Evolutionary conservation across 2,797 vertebrate genomes (phyloP).

Genomic region (Poecile montanus): DNA sequence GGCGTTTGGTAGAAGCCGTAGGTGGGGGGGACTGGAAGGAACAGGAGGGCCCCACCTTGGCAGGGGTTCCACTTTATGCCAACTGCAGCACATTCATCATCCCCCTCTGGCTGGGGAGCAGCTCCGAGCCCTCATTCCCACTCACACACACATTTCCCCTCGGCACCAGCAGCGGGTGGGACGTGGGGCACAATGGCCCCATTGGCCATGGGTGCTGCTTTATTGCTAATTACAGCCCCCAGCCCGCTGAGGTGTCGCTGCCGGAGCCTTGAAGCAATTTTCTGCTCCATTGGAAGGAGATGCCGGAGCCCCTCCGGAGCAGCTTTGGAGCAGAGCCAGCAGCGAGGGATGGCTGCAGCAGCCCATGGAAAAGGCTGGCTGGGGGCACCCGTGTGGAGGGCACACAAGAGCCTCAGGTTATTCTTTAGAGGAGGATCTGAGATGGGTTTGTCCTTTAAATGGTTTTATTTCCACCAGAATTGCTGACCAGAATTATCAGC

Average conservation of each 20-base stretch:
- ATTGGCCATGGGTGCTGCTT: background rate
- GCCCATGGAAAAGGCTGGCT: background rate
- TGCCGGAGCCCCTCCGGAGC: constrained; percentile 46
- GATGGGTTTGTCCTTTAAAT: background rate
- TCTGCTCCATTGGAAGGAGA: constrained; percentile 64
- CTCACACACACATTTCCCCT: too few species aligned
- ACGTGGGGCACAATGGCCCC: too few species aligned
- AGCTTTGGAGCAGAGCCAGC: constrained; percentile 46
- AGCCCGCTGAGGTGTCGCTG: constrained; percentile 42
- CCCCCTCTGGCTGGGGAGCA: constrained; percentile 17
- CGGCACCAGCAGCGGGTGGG: too few species aligned
- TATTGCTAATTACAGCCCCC: constrained; percentile 30
- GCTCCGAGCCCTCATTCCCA: background rate
- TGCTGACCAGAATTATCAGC: background rate
- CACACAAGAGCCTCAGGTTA: background rate
- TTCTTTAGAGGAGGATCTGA: background rate
- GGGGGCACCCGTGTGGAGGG: background rate
- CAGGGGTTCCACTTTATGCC: constrained; percentile 51
- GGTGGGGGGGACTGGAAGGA: constrained; percentile 28
- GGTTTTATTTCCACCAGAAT: background rate
- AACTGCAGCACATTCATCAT: constrained; percentile 61
- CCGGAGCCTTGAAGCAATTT: constrained; percentile 68
- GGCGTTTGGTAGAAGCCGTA: background rate
- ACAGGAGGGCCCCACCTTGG: constrained; percentile 52
- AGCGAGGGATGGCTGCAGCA: background rate